Evolutionary conservation across 1,140 invertebrate genomes (phyloP), one percentile per base, ranked within the genome.

Genomic region (Penaeus vannamei): DNA sequence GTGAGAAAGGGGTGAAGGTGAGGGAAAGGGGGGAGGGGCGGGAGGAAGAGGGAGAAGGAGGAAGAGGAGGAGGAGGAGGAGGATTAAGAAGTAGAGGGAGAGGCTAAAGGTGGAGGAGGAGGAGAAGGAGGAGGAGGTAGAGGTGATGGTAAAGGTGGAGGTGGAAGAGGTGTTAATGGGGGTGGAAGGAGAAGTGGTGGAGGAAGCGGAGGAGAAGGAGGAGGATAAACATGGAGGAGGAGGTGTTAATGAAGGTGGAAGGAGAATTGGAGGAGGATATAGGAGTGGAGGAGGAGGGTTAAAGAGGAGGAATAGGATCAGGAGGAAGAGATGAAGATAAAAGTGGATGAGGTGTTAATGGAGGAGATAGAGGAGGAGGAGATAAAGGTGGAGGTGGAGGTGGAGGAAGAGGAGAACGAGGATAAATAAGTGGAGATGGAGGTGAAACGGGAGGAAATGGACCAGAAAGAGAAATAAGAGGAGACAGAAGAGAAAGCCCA

Each of bases 11-110:
- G 0, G 46, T 0, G 46, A 53, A 8, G 46, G 8, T 2, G 46
- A 53, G 8, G 10, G 46, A 8, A 14, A 53, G 46, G 10, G 8
- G 46, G 8, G 14, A 14, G 14, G 8, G 10, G 46, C 3, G 46
- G 79, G 42, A 81, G 79, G 79, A 81, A 42, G 79, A 53, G 14
- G 79, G 79, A 53, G 42, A 42, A 46, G 77, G 36, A 46, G 77
- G 77, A 80, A 14, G 36, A 46, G 20, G 29, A 80, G 36, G 36
- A 80, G 76, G 29, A 32, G 76, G 32, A 8, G 29, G 76, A 32
- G 76, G 76, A 79, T 29, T 29, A 32, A 32, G 76, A 22, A 32
- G 29, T 29, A 32, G 29, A 19, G 12, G 17, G 29, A 32, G 76
- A 4, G 5, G 19, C 12, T 36, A 1, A 32, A 17, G 23, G 20